Evolutionary conservation across 1,140 invertebrate species (phyloP).

Genomic region (Diachasma alloeum): DNA sequence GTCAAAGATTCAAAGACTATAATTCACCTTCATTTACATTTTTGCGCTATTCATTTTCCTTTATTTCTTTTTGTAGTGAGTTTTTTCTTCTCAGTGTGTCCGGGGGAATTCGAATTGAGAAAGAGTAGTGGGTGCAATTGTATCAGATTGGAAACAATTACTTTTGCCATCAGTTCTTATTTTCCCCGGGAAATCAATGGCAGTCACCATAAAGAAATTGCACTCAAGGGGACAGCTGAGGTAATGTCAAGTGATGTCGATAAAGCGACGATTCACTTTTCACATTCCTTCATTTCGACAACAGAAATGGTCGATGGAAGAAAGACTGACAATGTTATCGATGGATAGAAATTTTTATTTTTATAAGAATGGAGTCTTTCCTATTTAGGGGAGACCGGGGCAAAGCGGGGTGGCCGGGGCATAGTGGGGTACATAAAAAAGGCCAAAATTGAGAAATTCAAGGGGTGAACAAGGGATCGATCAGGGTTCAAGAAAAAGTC

Average conservation of each 20-base stretch:
- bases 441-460: too few relatives aligned
- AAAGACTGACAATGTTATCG: not conserved
- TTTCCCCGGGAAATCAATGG: slow-evolving; percentile 19
- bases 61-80: not conserved
- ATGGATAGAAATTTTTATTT: not conserved
- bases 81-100: not conserved
- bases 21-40: not conserved
- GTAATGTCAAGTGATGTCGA: not conserved
- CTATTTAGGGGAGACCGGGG: too few relatives aligned
- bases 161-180: slow-evolving; percentile 11
- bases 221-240: not conserved
- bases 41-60: too few relatives aligned
- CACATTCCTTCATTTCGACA: not conserved
- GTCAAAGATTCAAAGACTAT: not conserved
- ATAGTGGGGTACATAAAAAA: too few relatives aligned
- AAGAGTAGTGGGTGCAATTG: not conserved
- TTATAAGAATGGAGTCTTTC: too few relatives aligned
- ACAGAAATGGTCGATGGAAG: not conserved
- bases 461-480: too few relatives aligned
- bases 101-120: not conserved
- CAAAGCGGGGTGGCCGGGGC: too few relatives aligned
- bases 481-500: too few relatives aligned
- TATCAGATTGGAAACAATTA: slow-evolving; percentile 8
- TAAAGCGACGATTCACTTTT: not conserved
- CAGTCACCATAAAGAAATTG: not conserved